Conservation (phyloP, 1,140 invertebrate species). For the Nasonia giraulti region DNA sequence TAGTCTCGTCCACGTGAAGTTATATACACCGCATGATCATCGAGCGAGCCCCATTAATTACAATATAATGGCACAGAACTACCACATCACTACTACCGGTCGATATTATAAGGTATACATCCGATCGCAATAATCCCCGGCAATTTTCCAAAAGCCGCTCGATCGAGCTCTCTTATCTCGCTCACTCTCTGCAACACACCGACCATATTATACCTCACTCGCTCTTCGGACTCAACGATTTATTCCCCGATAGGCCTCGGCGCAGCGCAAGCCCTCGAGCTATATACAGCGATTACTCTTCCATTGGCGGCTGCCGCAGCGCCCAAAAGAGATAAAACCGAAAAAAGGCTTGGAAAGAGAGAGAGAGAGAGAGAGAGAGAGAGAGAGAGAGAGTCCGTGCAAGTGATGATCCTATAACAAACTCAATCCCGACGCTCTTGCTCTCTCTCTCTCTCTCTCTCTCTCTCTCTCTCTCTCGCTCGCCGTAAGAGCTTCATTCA, state of each 20-base stretch:
- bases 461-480: neutral
- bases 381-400: slow-evolving; percentile 31
- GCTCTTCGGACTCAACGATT: slow-evolving; percentile 23
- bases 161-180: neutral
- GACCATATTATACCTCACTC: neutral
- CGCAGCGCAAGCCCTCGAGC: slow-evolving; percentile 30
- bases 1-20: too few species aligned
- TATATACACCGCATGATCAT: too few species aligned
- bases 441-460: slow-evolving; percentile 19
- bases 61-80: too few species aligned
- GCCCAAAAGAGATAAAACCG: slow-evolving; percentile 16
- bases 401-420: slow-evolving; percentile 65
- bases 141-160: neutral
- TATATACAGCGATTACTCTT: slow-evolving; percentile 51
- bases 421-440: slow-evolving; percentile 57
- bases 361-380: slow-evolving; percentile 18
- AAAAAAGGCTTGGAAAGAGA: neutral
- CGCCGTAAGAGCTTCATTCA: slow-evolving; percentile 68
- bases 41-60: too few species aligned
- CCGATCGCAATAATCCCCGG: neutral
- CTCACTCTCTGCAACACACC: too few species aligned
- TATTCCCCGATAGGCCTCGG: slow-evolving; percentile 53
- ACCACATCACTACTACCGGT: too few species aligned
- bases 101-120: too few species aligned
- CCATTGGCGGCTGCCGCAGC: slow-evolving; percentile 51